Evolutionary conservation across 2,888 invertebrate species (phyloP), one percentile per base, ranked within the genome.

Genomic region (Oxytorus armatus): DNA sequence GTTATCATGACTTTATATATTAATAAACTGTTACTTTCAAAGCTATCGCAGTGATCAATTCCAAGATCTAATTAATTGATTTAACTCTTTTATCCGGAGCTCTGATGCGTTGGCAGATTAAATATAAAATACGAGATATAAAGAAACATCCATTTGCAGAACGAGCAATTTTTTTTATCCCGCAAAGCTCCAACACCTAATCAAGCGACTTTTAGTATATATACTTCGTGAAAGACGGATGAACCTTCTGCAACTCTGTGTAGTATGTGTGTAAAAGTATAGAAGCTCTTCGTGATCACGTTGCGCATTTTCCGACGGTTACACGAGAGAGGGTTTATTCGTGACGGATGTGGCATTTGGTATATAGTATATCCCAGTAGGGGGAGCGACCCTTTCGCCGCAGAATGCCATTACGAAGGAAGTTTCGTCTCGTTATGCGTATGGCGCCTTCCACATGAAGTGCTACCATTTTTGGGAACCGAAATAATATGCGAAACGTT

Each of bases 221-320:
- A 53, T n/a, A n/a, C n/a, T n/a, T 70, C 42, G 47, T 33, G 29
- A 33, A 33, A 70, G 69, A 70, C 33, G 29, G 16, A 57, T 70
- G 47, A 11, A 47, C 11, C 57, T 47, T 42, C 18, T 47, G 14
- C 5, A 11, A 55, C 29, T 69, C 55, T 0, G 65, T 23, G 65
- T 25, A 42, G 23, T 36, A 51, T 39, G 14, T 16, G 51, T 53
- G 14, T 42, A 66, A 0, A 36, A 4, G 14, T 57, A 16, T 25
- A 25, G 8, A 53, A 39, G 53, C 16, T 25, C 4, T 18, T 29
- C 53, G 55, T 42, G 55, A 55, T 69, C 42, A 55, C 39, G 42
- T 55, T 69, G 53, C 55, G 29, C 25, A 42, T 69, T 69, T 55
- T 16, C 14, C n/a, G 47, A 29, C 42, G 68, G 53, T 33, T 69